Evolutionary conservation across 2,888 invertebrate species (phyloP).

Genomic region (Carabus problematicus): DNA sequence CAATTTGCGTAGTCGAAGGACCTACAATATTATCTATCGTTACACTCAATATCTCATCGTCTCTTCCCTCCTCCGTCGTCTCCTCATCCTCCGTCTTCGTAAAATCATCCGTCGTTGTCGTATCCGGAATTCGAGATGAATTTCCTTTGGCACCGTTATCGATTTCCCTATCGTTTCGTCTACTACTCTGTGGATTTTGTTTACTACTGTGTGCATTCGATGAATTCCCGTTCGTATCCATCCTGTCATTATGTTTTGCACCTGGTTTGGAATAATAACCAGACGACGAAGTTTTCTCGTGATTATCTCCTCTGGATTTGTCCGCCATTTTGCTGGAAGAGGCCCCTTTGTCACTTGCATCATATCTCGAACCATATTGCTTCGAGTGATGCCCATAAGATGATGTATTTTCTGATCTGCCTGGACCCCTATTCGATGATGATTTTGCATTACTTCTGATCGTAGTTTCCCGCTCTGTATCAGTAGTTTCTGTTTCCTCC

Average conservation of each 20-base stretch:
- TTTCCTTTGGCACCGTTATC: conserved; percentile 30
- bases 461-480: conserved; percentile 36
- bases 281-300: not conserved
- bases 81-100: conserved; percentile 35
- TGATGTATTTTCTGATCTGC: conserved; percentile 3
- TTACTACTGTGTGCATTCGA: not conserved
- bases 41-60: conserved; percentile 34
- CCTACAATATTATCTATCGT: conserved; percentile 31
- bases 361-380: not conserved
- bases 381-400: conserved; percentile 1
- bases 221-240: not conserved
- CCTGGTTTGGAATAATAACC: conserved; percentile 7
- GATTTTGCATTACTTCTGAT: conserved; percentile 20
- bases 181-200: conserved; percentile 1
- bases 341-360: too few relatives aligned
- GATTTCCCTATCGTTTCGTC: not conserved
- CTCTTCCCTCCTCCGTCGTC: conserved; percentile 27
- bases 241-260: conserved; percentile 15
- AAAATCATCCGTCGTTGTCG: conserved; percentile 30
- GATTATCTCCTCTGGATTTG: not conserved
- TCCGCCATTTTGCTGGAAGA: too few relatives aligned
- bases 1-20: conserved; percentile 54
- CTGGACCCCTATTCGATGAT: not conserved
- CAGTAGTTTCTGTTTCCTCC: conserved; percentile 39
- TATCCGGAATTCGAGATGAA: conserved; percentile 26